phyloP scores from a whole-genome alignment of 2,113 vertebrate species.

The Hiodon tergisus region DNA sequence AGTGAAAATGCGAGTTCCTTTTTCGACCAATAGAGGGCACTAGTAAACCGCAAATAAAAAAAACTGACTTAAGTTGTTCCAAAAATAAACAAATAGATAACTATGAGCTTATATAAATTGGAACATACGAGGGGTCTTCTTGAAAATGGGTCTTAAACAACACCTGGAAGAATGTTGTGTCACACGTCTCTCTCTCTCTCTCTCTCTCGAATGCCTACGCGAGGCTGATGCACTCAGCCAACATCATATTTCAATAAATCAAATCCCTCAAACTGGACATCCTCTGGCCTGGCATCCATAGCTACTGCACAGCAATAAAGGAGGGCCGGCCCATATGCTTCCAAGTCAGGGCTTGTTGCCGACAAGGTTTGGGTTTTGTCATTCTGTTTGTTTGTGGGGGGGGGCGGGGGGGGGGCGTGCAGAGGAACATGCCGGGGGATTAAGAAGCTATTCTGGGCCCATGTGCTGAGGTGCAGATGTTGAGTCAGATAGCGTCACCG shows the following conservation, averaged over 20 bases:
- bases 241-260: constrained; percentile 5
- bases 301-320: neutral
- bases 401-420: neutral
- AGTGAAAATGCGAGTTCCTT: neutral
- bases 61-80: neutral
- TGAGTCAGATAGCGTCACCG: constrained; percentile 15
- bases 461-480: constrained; percentile 23
- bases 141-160: constrained; percentile 12
- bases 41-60: constrained; percentile 9
- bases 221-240: neutral
- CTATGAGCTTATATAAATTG: neutral
- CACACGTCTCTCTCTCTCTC: neutral
- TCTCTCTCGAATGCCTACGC: neutral
- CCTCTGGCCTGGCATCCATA: neutral
- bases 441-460: constrained; percentile 20
- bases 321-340: neutral
- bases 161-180: constrained; percentile 13
- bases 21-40: constrained; percentile 15
- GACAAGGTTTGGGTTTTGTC: neutral
- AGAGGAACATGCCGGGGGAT: constrained; percentile 15
- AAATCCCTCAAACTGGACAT: constrained; percentile 17
- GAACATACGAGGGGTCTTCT: constrained; percentile 10
- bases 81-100: neutral
- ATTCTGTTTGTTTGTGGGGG: neutral
- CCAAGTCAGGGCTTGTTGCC: neutral